phyloP scores from a whole-genome alignment of 2,113 vertebrate genomes.

The Rousettus leschenaultii region DNA sequence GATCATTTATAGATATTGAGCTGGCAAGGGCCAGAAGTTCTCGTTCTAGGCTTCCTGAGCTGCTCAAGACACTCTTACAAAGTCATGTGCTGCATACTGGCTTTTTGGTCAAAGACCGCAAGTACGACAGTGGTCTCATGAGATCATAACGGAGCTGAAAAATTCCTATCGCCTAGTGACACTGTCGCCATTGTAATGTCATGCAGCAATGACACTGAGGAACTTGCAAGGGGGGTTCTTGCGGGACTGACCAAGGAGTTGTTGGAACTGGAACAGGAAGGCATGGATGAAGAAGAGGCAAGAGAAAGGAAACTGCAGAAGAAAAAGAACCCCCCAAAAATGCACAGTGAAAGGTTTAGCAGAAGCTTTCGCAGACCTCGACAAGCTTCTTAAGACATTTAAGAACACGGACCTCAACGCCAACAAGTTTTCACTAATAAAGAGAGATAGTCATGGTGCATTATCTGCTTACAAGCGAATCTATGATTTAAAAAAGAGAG shows the following conservation, averaged over 20 bases:
- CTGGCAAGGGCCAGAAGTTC: neutral
- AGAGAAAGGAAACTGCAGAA: too few species aligned
- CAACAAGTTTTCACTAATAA: too few species aligned
- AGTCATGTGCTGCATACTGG: rapidly evolving
- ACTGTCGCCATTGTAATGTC: too few species aligned
- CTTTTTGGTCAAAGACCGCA: neutral
- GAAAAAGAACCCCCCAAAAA: too few species aligned
- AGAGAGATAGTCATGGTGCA: too few species aligned
- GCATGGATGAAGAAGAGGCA: too few species aligned
- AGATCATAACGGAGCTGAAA: neutral
- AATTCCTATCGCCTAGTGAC: neutral
- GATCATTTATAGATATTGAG: neutral
- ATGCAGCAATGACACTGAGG: neutral
- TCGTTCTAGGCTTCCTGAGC: neutral
- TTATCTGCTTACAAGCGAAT: too few species aligned
- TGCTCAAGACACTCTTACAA: neutral
- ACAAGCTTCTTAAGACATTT: too few species aligned
- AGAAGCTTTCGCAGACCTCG: too few species aligned
- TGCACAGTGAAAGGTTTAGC: too few species aligned
- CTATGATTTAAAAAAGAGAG: too few species aligned
- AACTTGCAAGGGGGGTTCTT: neutral
- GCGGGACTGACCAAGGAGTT: neutral
- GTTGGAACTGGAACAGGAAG: neutral
- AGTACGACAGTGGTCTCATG: neutral
- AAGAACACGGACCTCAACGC: too few species aligned